Evolutionary conservation across 23 tunicate genomes (phyloP).

Genomic region (Trididemnum clinides): DNA sequence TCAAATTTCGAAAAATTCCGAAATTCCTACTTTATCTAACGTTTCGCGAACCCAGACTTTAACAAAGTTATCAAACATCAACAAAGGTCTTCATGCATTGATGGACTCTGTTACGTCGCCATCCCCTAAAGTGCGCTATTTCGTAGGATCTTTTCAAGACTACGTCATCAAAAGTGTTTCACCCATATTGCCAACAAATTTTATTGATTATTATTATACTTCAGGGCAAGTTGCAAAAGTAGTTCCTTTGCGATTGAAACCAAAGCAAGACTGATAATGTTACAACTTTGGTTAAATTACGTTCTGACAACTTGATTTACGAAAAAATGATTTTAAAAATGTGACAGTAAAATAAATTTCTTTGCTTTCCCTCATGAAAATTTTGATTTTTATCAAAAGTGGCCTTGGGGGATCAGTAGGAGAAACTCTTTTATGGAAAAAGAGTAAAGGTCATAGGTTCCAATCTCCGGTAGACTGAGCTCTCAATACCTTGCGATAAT

Average conservation of each 20-base stretch:
- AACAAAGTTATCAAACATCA: conserved; percentile 56
- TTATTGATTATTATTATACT: conserved; percentile 77
- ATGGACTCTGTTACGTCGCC: conserved; percentile 71
- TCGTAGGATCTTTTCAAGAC: conserved; percentile 81
- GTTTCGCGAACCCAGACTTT: conserved; percentile 39
- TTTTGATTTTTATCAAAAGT: no score
- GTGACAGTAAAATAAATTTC: no score
- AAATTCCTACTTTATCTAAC: not conserved
- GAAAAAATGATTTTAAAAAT: no score
- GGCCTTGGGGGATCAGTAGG: no score
- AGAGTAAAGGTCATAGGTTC: no score
- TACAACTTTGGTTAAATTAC: no score
- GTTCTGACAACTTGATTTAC: no score
- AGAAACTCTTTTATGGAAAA: no score
- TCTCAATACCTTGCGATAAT: no score
- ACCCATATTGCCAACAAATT: conserved; percentile 63
- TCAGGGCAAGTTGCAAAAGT: conserved; percentile 75
- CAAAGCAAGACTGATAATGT: conserved; percentile 69
- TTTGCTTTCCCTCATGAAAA: no score
- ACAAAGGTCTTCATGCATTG: conserved; percentile 79
- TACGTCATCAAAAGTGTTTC: conserved; percentile 49
- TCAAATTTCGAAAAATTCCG: not conserved
- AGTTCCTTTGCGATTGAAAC: conserved; percentile 66
- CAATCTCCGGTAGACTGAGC: no score
- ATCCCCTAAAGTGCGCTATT: conserved; percentile 86